These are phyloP conservation scores for Nerophis lumbriciformis DNA, from an alignment of 2,113 vertebrate genomes.

Conservation along the genomic window DNA sequence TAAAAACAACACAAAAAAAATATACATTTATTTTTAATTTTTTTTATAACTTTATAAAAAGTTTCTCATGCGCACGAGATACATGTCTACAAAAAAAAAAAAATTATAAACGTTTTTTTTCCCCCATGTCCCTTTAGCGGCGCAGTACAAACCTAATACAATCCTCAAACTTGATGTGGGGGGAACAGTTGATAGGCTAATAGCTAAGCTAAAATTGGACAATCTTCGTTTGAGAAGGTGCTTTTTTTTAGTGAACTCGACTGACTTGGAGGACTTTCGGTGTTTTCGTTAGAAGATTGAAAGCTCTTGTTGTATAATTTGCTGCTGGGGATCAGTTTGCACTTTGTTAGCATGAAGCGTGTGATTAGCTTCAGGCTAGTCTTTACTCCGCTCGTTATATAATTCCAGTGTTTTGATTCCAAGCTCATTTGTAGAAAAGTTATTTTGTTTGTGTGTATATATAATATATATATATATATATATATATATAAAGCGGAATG, in stretches of 20 bases:
- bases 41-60: no score
- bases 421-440: not conserved
- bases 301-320: no score
- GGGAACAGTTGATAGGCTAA: not conserved
- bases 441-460: constrained; percentile 20
- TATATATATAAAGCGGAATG: constrained; percentile 51
- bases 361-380: not conserved
- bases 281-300: not conserved
- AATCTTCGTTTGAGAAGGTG: not conserved
- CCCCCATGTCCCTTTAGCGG: no score
- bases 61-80: no score
- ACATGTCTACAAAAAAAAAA: no score
- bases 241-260: not conserved
- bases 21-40: no score
- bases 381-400: no score
- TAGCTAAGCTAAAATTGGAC: not conserved
- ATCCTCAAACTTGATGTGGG: not conserved
- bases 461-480: no score
- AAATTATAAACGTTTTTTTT: no score
- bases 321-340: no score
- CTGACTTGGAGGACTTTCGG: not conserved
- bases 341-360: not conserved
- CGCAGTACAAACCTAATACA: no score
- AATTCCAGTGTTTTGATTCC: constrained; percentile 9
- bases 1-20: no score